phyloP scores from a whole-genome alignment of 2,888 invertebrate genomes.

The Apoda limacodes region DNA sequence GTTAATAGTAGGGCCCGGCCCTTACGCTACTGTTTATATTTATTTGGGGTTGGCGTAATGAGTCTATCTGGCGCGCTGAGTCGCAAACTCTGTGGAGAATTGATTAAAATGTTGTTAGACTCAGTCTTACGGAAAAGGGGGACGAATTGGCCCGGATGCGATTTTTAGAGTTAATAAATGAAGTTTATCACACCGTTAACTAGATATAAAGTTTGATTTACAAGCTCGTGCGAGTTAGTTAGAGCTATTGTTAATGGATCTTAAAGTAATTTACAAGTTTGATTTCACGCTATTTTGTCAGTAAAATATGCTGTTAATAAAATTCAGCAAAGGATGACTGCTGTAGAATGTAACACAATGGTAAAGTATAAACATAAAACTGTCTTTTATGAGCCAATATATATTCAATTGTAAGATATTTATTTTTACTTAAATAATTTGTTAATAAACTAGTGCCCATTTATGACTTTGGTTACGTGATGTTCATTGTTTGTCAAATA shows the following conservation, averaged over 20 bases:
- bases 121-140: slow-evolving; percentile 60
- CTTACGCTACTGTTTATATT: slow-evolving; percentile 67
- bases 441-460: too few relatives aligned
- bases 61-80: slow-evolving; percentile 66
- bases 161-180: slow-evolving; percentile 48
- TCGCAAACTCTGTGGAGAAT: slow-evolving; percentile 67
- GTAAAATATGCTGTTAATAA: too few relatives aligned
- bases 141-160: slow-evolving; percentile 41
- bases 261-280: too few relatives aligned
- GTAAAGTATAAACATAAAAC: too few relatives aligned
- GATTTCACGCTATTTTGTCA: too few relatives aligned
- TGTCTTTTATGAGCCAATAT: too few relatives aligned
- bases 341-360: too few relatives aligned
- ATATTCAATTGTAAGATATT: too few relatives aligned
- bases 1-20: slow-evolving; percentile 61
- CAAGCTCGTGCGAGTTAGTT: slow-evolving; percentile 15
- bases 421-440: too few relatives aligned
- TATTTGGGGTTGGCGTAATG: slow-evolving; percentile 66
- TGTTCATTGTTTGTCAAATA: too few relatives aligned
- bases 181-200: slow-evolving; percentile 41
- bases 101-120: slow-evolving; percentile 68
- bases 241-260: slow-evolving; percentile 24
- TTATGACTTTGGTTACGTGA: too few relatives aligned
- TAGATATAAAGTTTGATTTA: slow-evolving; percentile 27
- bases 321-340: too few relatives aligned